A percentile compares a stretch with the other conserved stretches of the same genome.
Evolutionary conservation across 2,888 invertebrate genomes (phyloP).

Genomic region (Agonopterix heracliana): DNA sequence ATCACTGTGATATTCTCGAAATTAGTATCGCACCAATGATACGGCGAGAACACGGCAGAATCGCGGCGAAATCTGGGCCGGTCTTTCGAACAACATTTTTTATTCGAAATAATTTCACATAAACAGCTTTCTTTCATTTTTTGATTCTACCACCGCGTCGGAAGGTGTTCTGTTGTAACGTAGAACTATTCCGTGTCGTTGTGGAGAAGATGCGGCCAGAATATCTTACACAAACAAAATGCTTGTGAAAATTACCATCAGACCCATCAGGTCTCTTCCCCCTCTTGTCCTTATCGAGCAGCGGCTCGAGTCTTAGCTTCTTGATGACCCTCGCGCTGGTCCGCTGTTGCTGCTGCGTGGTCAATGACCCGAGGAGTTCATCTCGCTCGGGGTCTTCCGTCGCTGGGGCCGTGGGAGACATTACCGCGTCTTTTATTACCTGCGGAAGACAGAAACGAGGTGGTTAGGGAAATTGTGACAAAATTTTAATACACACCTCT

Average conservation of each 20-base stretch:
- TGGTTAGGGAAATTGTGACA: not conserved
- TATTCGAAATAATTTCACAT: too few species aligned
- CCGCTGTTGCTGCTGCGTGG: slow-evolving; percentile 78
- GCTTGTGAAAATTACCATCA: not conserved
- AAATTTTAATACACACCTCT: not conserved
- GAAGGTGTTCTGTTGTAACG: too few species aligned
- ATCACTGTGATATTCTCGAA: too few species aligned
- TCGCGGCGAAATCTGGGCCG: too few species aligned
- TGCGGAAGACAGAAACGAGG: not conserved
- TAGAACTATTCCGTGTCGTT: too few species aligned
- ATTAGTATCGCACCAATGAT: too few species aligned
- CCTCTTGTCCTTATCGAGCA: slow-evolving; percentile 41
- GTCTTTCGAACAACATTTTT: too few species aligned
- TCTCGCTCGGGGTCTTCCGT: slow-evolving; percentile 41
- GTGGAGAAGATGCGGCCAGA: too few species aligned
- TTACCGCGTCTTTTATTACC: slow-evolving; percentile 23
- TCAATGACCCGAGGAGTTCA: slow-evolving; percentile 81
- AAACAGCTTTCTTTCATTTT: too few species aligned
- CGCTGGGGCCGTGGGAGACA: slow-evolving; percentile 34
- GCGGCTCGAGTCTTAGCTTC: slow-evolving; percentile 81
- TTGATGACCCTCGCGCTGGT: slow-evolving; percentile 88
- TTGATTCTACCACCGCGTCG: too few species aligned
- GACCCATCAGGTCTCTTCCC: slow-evolving; percentile 28
- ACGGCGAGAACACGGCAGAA: too few species aligned
- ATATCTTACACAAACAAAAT: too few species aligned